phyloP scores from a whole-genome alignment of 2,797 vertebrate species.

The Euphonia xanthogaster region DNA sequence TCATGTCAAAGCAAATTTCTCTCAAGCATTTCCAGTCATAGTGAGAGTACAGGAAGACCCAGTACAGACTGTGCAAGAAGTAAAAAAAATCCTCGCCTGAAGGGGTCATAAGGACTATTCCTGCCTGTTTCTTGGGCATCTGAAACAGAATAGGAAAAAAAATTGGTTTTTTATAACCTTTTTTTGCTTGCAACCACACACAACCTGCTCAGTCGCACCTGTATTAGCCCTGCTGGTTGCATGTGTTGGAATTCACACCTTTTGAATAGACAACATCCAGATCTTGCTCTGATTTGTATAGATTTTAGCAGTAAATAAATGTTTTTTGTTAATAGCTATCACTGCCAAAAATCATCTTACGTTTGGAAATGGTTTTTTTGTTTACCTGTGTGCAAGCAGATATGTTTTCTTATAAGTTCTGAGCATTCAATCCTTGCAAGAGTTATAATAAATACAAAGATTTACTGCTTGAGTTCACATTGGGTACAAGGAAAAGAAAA shows the following conservation, averaged over 20 bases:
- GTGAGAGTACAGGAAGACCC: not conserved
- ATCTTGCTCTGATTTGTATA: not conserved
- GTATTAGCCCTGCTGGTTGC: not conserved
- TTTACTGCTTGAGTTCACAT: not conserved
- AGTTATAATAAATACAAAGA: not conserved
- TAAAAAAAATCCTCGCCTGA: not conserved
- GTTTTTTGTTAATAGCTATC: not conserved
- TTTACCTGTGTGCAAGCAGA: not conserved
- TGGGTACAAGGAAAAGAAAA: not conserved
- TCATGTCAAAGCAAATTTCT: not conserved
- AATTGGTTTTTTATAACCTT: rapidly evolving
- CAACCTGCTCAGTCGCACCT: not conserved
- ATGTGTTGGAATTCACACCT: not conserved
- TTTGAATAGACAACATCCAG: not conserved
- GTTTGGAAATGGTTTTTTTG: not conserved
- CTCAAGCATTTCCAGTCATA: not conserved
- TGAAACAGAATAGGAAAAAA: not conserved
- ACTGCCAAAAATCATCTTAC: not conserved
- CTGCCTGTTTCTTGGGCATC: not conserved
- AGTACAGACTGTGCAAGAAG: not conserved
- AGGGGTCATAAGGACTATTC: not conserved
- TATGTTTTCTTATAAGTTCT: not conserved
- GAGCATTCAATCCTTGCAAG: not conserved
- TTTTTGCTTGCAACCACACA: not conserved
- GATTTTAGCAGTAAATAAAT: not conserved